Conservation (phyloP, 2,888 invertebrate species). For the Drosophila colorata region DNA sequence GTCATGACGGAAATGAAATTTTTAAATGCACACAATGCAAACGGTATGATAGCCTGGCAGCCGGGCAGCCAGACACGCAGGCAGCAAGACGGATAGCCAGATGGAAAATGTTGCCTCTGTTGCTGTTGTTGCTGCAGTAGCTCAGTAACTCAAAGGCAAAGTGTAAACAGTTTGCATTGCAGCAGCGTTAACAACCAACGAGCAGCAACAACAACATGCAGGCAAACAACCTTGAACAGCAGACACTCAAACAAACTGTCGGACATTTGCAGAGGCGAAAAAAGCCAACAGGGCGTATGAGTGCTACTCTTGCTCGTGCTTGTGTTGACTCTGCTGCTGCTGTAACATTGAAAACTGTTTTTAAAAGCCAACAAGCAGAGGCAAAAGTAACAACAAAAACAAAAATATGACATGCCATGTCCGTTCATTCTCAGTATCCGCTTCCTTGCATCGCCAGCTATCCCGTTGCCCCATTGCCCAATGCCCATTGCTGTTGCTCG, state of each 20-base stretch:
- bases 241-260: constrained; percentile 54
- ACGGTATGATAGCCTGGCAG: constrained; percentile 11
- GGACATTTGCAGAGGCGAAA: constrained; percentile 46
- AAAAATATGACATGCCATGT: constrained; percentile 75
- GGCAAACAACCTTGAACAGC: constrained; percentile 62
- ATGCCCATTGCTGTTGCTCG: constrained; percentile 9
- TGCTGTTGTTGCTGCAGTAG: constrained; percentile 15
- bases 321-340: constrained; percentile 37
- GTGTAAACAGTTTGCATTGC: constrained; percentile 53
- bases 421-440: constrained; percentile 72
- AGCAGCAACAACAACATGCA: constrained; percentile 42
- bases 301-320: constrained; percentile 49
- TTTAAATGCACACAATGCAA: constrained; percentile 44
- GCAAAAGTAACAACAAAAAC: constrained; percentile 35
- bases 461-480: constrained; percentile 26
- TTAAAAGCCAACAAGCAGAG: constrained; percentile 60
- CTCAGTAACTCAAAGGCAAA: constrained; percentile 48
- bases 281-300: constrained; percentile 65
- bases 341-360: constrained; percentile 73
- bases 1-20: constrained; percentile 73
- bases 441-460: constrained; percentile 60
- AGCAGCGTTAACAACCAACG: constrained; percentile 42
- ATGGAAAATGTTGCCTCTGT: constrained; percentile 16
- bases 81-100: constrained; percentile 2
- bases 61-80: not conserved